Base-by-base conservation (phyloP, 2,797 vertebrate species). In the Helarctos malayanus region DNA sequence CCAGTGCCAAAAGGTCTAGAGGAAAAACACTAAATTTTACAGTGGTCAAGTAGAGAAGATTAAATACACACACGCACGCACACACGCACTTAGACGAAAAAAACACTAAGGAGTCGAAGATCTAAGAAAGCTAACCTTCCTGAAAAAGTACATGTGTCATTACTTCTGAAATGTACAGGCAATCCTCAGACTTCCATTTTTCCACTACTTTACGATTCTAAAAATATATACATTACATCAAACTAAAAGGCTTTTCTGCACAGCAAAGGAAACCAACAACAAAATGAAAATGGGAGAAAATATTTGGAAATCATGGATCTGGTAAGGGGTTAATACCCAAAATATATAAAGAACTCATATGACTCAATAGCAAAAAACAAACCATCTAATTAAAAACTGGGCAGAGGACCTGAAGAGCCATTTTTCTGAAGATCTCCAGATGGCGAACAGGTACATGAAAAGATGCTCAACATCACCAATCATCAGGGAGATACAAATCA, bases 1-100 rank as follows among this genome's bases (percentile, higher is more conserved):
- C 99, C 99, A 99, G 92, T 97, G 99, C 99, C 57, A 99, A 97
- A 80, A 99, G 98, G 97, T 99, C 99, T 99, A 98, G 27, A 92
- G 80, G 68, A 88, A 94, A 97, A 95, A 92, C 18, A 83, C 11
- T 29, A 91, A n/a, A 9, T 89, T 71, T 94, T 85, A 63, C 2
- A 63, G 61, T 71, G 29, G 59, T 73, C 35, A 71, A 84, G 82
- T 23, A 83, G 19, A 81, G n/a, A 87, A 32, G 41, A 71, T 45
- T 83, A 59, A 85, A 61, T 0, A 56, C 1, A 19, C 10, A 71
- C 19, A 14, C 1, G n/a, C 32, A n/a, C 5, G 32, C 76, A 87
- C 8, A 79, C 25, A 65, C 3, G 38, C 3, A 47, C 4, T 21
- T 35, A 7, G 19, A 65, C 35, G 7, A 59, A 23, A 82, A 88